Percentiles rank a stretch among this genome's conserved stretches.
These are phyloP conservation scores for Andrena minutula DNA, from an alignment of 2,888 invertebrate species.

Conservation along the genomic window DNA sequence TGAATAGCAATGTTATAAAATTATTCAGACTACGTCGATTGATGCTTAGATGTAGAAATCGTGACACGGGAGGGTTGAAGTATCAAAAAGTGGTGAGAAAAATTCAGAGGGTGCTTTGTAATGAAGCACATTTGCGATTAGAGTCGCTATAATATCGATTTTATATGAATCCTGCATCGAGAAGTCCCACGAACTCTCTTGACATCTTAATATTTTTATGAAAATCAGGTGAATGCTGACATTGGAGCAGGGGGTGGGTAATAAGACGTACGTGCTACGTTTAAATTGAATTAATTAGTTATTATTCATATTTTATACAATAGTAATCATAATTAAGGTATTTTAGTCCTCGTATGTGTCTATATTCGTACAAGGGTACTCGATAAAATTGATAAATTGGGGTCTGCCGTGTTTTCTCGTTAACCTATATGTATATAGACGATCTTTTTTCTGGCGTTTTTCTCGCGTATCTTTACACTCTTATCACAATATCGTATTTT, in stretches of 20 bases:
- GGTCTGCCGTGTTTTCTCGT: constrained; percentile 67
- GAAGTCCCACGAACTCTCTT: too few relatives aligned
- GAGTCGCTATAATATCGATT: too few relatives aligned
- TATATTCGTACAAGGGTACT: constrained; percentile 82
- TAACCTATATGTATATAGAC: constrained; percentile 75
- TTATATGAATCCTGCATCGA: too few relatives aligned
- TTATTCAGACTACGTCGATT: too few relatives aligned
- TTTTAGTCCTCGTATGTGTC: constrained; percentile 82
- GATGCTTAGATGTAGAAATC: too few relatives aligned
- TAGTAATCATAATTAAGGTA: constrained; percentile 84
- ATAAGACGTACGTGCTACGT: constrained; percentile 22
- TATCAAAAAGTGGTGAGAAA: too few relatives aligned
- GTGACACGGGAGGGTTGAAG: too few relatives aligned
- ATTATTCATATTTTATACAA: constrained; percentile 85
- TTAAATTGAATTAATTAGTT: constrained; percentile 84
- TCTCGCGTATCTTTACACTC: constrained; percentile 79
- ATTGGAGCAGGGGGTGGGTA: constrained; percentile 1
- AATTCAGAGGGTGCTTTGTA: too few relatives aligned
- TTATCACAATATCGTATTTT: constrained; percentile 84
- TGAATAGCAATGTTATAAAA: too few relatives aligned
- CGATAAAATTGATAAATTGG: constrained; percentile 78
- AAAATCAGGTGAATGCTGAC: not conserved
- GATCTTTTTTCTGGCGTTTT: constrained; percentile 60
- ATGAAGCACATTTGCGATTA: too few relatives aligned
- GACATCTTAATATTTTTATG: too few relatives aligned